Percentiles rank a stretch among this genome's conserved stretches.
Conservation (phyloP, 2,888 invertebrate genomes). For the Adelphocoris suturalis region DNA sequence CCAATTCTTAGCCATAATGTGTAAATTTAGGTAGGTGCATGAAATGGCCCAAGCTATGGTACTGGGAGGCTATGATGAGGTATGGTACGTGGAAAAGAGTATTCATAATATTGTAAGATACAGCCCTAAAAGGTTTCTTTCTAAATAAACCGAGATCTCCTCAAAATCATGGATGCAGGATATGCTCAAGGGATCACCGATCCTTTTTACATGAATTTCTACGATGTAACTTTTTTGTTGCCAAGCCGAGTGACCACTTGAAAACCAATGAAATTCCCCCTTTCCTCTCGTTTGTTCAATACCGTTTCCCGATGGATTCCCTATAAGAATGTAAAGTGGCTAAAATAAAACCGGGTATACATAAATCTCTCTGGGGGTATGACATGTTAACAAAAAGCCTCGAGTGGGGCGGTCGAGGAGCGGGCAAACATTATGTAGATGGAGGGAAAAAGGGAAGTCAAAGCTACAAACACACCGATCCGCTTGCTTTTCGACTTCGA, state of each 20-base stretch:
- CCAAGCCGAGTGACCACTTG: constrained; percentile 65
- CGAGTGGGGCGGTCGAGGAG: constrained; percentile 59
- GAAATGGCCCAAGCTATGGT: no score
- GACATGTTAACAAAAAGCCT: constrained; percentile 72
- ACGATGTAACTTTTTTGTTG: constrained; percentile 24
- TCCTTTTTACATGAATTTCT: constrained; percentile 53
- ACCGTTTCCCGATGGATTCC: constrained; percentile 60
- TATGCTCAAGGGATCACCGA: constrained; percentile 48
- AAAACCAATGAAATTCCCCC: constrained; percentile 68
- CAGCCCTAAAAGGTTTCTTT: neutral
- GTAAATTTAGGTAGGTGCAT: no score
- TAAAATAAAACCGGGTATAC: constrained; percentile 67
- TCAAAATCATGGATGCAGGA: neutral
- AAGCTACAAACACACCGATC: constrained; percentile 64
- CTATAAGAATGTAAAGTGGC: constrained; percentile 71
- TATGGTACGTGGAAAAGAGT: neutral
- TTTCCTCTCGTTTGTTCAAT: constrained; percentile 17
- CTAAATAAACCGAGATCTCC: constrained; percentile 7
- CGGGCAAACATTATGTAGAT: constrained; percentile 72
- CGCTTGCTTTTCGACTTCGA: constrained; percentile 3
- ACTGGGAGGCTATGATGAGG: no score
- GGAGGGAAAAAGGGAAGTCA: constrained; percentile 46
- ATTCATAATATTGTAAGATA: neutral
- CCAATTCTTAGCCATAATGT: no score
- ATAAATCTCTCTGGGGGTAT: constrained; percentile 70